Percentiles rank a stretch among this genome's conserved stretches.
phyloP scores from a whole-genome alignment of 2,888 invertebrate genomes.

The Phortica okadai region DNA sequence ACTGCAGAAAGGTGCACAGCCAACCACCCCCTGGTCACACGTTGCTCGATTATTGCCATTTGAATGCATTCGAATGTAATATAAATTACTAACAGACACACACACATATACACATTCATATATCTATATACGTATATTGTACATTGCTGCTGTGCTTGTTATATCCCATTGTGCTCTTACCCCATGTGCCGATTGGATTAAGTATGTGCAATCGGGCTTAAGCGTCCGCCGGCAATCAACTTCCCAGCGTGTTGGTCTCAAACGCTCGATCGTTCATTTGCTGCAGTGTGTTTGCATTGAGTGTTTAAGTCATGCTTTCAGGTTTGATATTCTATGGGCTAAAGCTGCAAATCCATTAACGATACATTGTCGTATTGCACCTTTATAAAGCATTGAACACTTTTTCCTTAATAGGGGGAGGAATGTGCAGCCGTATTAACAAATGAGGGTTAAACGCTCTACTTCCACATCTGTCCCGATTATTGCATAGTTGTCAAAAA shows the following conservation, averaged over 20 bases:
- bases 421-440: constrained; percentile 48
- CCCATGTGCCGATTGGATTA: constrained; percentile 66
- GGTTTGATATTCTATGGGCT: not conserved
- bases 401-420: constrained; percentile 60
- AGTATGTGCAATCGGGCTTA: constrained; percentile 48
- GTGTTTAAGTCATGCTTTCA: constrained; percentile 27
- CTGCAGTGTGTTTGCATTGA: constrained; percentile 69
- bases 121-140: no score
- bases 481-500: constrained; percentile 31
- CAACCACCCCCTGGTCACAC: constrained; percentile 36
- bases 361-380: constrained; percentile 13
- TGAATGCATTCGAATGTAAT: constrained; percentile 53
- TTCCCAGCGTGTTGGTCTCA: constrained; percentile 64
- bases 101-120: not conserved
- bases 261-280: constrained; percentile 43
- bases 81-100: constrained; percentile 43
- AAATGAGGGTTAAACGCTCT: constrained; percentile 71
- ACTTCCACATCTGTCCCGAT: constrained; percentile 73
- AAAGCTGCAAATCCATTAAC: constrained; percentile 12
- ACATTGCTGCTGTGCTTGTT: not conserved
- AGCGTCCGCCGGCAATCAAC: constrained; percentile 67
- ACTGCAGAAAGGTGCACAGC: constrained; percentile 48
- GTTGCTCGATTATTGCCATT: constrained; percentile 48
- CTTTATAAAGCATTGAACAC: constrained; percentile 3
- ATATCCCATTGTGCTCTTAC: constrained; percentile 42